Conservation (phyloP, 2,888 invertebrate species). For the Sipha maydis region DNA sequence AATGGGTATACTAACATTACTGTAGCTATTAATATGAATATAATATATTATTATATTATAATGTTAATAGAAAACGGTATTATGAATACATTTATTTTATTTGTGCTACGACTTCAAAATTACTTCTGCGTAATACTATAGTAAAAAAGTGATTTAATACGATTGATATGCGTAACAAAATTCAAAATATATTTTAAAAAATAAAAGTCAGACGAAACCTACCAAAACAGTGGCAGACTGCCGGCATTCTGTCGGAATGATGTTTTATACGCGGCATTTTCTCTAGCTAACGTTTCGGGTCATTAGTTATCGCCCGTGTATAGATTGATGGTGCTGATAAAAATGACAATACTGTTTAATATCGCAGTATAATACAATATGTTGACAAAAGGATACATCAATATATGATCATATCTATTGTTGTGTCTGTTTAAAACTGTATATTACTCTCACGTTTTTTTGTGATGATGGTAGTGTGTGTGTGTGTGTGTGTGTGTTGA, state of each 20-base stretch:
- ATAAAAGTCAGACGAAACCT: too few relatives aligned
- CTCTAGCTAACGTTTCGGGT: slow-evolving; percentile 23
- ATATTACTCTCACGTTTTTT: background rate
- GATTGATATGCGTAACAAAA: background rate
- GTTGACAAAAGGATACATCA: slow-evolving; percentile 23
- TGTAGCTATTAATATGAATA: too few relatives aligned
- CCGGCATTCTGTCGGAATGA: background rate
- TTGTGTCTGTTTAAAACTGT: slow-evolving; percentile 26
- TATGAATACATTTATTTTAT: too few relatives aligned
- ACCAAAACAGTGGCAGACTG: background rate
- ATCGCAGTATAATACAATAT: background rate
- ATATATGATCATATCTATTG: slow-evolving; percentile 1
- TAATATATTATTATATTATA: too few relatives aligned
- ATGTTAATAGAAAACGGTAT: too few relatives aligned
- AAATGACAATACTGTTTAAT: slow-evolving; percentile 37
- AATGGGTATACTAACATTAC: too few relatives aligned
- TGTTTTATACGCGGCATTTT: background rate
- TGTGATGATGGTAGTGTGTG: background rate
- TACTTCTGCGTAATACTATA: background rate
- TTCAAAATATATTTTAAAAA: background rate
- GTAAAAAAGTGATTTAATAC: background rate
- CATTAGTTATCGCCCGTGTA: slow-evolving; percentile 25
- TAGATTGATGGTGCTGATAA: slow-evolving; percentile 29
- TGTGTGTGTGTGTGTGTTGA: background rate
- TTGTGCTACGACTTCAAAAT: too few relatives aligned